Evolutionary conservation across 2,113 vertebrate species (phyloP).

Genomic region (Macheiramphus alcinus): DNA sequence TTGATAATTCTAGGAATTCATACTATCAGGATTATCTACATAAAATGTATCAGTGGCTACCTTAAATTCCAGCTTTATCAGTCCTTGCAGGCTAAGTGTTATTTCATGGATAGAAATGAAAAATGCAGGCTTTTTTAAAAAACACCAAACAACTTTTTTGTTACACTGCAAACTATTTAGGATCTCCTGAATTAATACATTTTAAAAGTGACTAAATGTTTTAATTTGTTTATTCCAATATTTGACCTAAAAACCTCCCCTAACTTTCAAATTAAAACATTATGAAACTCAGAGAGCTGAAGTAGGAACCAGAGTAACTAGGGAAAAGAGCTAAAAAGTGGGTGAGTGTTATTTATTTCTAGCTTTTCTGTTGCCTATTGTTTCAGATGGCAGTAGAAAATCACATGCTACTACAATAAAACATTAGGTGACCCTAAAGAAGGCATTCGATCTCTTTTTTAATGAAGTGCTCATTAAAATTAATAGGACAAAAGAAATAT

Average conservation of each 20-base stretch:
- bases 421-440: neutral
- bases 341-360: neutral
- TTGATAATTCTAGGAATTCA: neutral
- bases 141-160: neutral
- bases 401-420: neutral
- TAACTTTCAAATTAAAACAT: neutral
- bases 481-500: neutral
- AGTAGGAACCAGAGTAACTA: neutral
- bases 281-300: neutral
- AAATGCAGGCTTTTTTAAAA: neutral
- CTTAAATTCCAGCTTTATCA: neutral
- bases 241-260: neutral
- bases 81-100: neutral
- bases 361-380: neutral
- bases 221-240: neutral
- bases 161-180: neutral
- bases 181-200: neutral
- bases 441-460: neutral
- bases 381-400: neutral
- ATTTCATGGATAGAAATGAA: neutral
- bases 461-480: neutral
- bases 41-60: neutral
- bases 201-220: neutral
- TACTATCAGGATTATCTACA: neutral
- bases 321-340: neutral